Base-by-base conservation (phyloP, 2,113 vertebrate species). In the Halcyon senegalensis region DNA sequence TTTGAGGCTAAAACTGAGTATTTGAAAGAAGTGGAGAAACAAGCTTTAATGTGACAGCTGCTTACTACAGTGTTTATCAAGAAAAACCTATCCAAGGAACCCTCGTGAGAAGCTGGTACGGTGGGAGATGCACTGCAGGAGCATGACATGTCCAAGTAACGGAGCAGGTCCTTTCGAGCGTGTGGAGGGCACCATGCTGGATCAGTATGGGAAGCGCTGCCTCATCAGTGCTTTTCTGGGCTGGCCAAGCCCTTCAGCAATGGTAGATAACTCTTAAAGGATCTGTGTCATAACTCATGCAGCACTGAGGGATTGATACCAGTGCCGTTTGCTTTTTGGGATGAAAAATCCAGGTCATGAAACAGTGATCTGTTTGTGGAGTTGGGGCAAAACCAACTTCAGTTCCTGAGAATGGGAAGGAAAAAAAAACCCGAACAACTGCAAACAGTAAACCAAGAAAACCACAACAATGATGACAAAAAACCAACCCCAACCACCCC, bases 131-230 rank as follows among this genome's bases (percentile, higher is more conserved):
- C 63, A 58, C 53, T 77, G 41, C 58, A 50, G 90, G 55, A 74
- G 23, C 35, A 3, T 1, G 8, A 27, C 1, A 10, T 4, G 3
- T 58, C 39, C 69, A 33, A 10, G 58, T 46, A 30, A n/a, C 0
- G 39, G 69, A 70, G 76, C 77, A 60, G 56, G 68, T 21, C n/a
- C 50, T 39, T 50, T 5, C 5, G 37, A 35, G 44, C 7, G 6
- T 1, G 1, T 23, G 31, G 43, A 51, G 73, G 72, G 72, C 30
- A 70, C 48, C 1, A 0, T 9, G n/a, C 63, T 56, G 84, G 11
- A 30, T 53, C 48, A 9, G 27, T 10, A 17, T 1, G 6, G 33
- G 37, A 27, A 60, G 56, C 44, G 3, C 35, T 10, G 14, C 60
- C 21, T 46, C 60, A 1, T 9, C 17, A 4, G 55, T 6, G 10